These are phyloP conservation scores for Pelochelys cantorii DNA, from an alignment of 2,797 vertebrate genomes.

Conservation along the genomic window DNA sequence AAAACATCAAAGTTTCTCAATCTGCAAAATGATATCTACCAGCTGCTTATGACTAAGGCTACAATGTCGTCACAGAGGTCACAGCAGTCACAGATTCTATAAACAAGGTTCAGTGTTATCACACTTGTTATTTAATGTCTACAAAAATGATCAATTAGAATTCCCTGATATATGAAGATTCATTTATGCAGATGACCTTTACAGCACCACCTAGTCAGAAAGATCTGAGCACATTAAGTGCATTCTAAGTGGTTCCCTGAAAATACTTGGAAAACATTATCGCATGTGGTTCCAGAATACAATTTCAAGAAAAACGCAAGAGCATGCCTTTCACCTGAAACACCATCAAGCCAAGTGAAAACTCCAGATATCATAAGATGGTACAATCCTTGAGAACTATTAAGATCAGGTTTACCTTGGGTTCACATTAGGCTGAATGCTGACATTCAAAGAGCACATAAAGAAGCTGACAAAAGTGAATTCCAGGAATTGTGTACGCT, in stretches of 20 bases:
- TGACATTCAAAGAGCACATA: background rate
- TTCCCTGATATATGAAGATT: background rate
- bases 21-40: background rate
- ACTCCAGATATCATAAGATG: background rate
- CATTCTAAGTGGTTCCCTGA: background rate
- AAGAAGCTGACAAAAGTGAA: background rate
- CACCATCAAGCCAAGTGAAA: background rate
- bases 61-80: no score
- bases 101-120: background rate
- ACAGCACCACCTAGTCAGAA: background rate
- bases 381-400: background rate
- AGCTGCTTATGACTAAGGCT: background rate
- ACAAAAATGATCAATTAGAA: background rate
- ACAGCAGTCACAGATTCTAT: no score
- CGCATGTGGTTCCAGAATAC: background rate
- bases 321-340: background rate
- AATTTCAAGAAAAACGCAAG: background rate
- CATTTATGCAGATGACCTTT: background rate
- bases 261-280: background rate
- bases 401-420: background rate
- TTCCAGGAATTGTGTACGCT: background rate
- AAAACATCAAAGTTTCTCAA: background rate
- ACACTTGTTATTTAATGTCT: background rate
- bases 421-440: background rate
- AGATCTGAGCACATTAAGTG: background rate